Evolutionary conservation across 2,797 vertebrate species (phyloP), one percentile per base, ranked within the genome.

Genomic region (Characodon lateralis): DNA sequence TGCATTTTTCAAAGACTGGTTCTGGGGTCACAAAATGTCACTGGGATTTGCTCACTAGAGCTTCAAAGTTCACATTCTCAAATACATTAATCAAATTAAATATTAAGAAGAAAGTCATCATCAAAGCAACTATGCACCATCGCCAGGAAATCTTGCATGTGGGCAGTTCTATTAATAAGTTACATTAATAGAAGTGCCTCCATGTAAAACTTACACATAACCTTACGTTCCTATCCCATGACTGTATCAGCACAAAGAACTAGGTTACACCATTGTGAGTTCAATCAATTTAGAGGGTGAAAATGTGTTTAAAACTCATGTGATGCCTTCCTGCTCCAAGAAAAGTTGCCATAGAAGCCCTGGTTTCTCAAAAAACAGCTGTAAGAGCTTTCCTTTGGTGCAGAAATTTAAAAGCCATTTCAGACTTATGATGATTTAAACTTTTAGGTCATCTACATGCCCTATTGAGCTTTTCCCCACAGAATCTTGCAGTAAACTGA

Each of bases 41-140:
- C 24, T 26, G 24, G 66, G 12, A 69, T n/a, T 69, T 46, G 12
- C 13, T 69, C 66, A 46, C 41, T 46, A 18, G 41, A 43, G 66
- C 41, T n/a, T 69, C 12, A 69, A 43, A 69, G 24, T 69, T 46
- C 66, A 69, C 41, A 26, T 26, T 46, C 46, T 26, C 24, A 77
- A 77, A 74, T 59, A 73, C 16, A 48, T 50, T 72, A 76, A 56
- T 76, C 43, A 70, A 39, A 66, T 73, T 9, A 84, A 55, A 59
- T 77, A 80, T 80, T 75, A 59, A 72, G 22, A n/a, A 61, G 59
- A 61, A 55, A 55, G 13, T 65, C 22, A 46, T 28, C 56, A 68
- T 66, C 66, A 76, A 72, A 50, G 24, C 55, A 56, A 68, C 20
- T 28, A 55, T 79, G 31, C 58, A 55, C 63, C 43, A 77, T 72